phyloP scores from a whole-genome alignment of 2,888 invertebrate species.

The Acanthococcus lagerstroemiae region DNA sequence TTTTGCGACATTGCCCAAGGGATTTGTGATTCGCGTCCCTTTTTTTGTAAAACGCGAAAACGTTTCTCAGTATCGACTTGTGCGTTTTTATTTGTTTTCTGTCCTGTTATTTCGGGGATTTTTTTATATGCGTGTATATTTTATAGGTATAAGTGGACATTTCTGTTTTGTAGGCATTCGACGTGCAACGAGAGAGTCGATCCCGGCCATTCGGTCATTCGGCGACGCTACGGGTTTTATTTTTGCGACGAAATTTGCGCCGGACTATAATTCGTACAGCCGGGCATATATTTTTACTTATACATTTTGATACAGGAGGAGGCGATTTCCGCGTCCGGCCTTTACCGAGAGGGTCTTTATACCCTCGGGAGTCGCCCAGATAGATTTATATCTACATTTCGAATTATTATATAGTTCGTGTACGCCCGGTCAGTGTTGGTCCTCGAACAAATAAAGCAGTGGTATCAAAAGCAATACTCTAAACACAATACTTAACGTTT shows the following conservation, averaged over 20 bases:
- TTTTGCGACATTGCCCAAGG: conserved; percentile 14
- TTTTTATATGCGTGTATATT: conserved; percentile 21
- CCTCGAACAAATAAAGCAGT: not conserved
- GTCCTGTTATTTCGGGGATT: not conserved
- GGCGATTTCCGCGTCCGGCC: conserved; percentile 10
- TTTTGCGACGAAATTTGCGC: conserved; percentile 15
- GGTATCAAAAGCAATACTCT: too few species aligned
- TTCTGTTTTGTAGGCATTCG: conserved; percentile 18
- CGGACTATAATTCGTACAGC: not conserved
- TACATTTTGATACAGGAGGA: conserved; percentile 10
- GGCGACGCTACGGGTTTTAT: conserved; percentile 6
- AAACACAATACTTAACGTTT: too few species aligned
- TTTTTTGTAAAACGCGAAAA: conserved; percentile 15
- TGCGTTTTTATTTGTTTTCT: conserved; percentile 10
- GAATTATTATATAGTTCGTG: conserved; percentile 16
- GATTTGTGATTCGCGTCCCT: conserved; percentile 18
- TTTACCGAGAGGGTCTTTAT: conserved; percentile 12
- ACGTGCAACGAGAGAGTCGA: too few species aligned
- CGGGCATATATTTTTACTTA: conserved; percentile 6
- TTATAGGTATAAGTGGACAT: conserved; percentile 25
- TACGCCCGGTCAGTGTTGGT: not conserved
- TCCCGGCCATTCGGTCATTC: too few species aligned
- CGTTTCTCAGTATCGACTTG: conserved; percentile 21
- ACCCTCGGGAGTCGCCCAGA: conserved; percentile 12
- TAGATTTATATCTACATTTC: conserved; percentile 27